These are phyloP conservation scores for Pentamera pediparva DNA, from an alignment of 53 echinoderm and acorn worm genomes.

Conservation along the genomic window DNA sequence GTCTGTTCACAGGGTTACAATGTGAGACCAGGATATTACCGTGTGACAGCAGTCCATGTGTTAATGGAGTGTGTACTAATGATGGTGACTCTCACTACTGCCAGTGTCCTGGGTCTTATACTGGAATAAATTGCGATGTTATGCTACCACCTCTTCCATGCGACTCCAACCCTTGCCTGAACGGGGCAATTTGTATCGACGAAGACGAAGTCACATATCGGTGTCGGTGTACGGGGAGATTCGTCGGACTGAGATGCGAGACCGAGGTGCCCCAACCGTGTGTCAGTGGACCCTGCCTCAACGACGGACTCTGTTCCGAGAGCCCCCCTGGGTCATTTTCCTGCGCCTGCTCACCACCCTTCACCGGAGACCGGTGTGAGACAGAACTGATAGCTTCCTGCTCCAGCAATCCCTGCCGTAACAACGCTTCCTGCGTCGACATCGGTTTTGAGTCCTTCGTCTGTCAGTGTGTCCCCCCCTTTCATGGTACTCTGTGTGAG, in stretches of 20 bases:
- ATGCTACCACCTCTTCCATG: constrained; percentile 55
- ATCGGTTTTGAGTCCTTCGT: constrained; percentile 36
- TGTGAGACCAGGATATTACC: constrained; percentile 63
- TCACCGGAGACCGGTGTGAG: constrained; percentile 61
- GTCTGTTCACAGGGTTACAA: constrained; percentile 50
- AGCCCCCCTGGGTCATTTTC: constrained; percentile 24
- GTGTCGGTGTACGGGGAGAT: constrained; percentile 55
- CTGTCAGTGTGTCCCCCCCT: constrained; percentile 52
- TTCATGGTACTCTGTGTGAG: constrained; percentile 57
- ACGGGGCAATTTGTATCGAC: constrained; percentile 51
- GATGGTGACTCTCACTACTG: constrained; percentile 41
- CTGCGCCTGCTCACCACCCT: constrained; percentile 48
- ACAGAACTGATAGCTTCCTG: constrained; percentile 43
- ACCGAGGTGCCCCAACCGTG: constrained; percentile 47
- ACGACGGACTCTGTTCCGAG: constrained; percentile 56
- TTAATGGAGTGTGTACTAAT: constrained; percentile 57
- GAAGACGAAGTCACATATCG: constrained; percentile 26
- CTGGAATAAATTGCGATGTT: constrained; percentile 58
- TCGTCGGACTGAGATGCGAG: constrained; percentile 57
- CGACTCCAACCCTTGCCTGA: constrained; percentile 70
- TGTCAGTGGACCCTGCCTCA: constrained; percentile 63
- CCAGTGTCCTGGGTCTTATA: constrained; percentile 50
- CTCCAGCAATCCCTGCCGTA: constrained; percentile 59
- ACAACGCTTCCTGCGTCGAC: constrained; percentile 59
- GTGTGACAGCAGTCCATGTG: constrained; percentile 67